Evolutionary conservation across 2,888 invertebrate species (phyloP).

Genomic region (Oscheius sp.): DNA sequence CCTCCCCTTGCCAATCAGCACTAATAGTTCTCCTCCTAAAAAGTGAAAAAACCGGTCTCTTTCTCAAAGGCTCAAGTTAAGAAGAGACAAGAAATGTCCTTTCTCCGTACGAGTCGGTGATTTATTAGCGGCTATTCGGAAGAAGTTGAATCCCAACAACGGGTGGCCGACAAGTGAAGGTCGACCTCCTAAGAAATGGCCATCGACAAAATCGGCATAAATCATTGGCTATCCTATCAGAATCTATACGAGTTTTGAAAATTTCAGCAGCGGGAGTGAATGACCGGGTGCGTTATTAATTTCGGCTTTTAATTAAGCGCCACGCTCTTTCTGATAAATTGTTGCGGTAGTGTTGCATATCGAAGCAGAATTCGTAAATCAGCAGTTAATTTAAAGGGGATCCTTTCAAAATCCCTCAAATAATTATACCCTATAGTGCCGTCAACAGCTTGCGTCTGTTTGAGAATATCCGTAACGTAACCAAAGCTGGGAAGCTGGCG

Average conservation of each 20-base stretch:
- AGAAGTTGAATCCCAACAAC: slow-evolving; percentile 14
- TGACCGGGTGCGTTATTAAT: slow-evolving; percentile 27
- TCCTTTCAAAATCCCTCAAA: background rate
- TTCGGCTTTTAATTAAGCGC: slow-evolving; percentile 7
- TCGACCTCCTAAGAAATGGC: background rate
- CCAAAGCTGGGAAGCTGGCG: slow-evolving; percentile 18
- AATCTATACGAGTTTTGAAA: too few relatives aligned
- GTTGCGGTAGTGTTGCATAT: slow-evolving; percentile 21
- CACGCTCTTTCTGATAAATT: slow-evolving; percentile 26
- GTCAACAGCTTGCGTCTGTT: slow-evolving; percentile 7
- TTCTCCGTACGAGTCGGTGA: background rate
- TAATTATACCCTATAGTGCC: background rate
- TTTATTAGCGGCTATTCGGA: slow-evolving; percentile 24
- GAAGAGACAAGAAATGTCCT: slow-evolving; percentile 23
- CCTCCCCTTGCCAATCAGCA: slow-evolving; percentile 23
- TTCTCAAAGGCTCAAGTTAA: slow-evolving; percentile 10
- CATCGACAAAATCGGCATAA: background rate
- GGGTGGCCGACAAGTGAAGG: slow-evolving; percentile 30
- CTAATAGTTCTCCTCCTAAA: slow-evolving; percentile 24
- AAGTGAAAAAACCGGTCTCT: slow-evolving; percentile 10
- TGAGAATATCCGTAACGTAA: slow-evolving; percentile 6
- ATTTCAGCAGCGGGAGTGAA: slow-evolving; percentile 6
- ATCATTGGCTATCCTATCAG: background rate
- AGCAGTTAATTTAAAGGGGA: background rate
- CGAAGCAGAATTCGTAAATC: background rate